phyloP scores from a whole-genome alignment of 2,888 invertebrate genomes.

The Netelia inedita region DNA sequence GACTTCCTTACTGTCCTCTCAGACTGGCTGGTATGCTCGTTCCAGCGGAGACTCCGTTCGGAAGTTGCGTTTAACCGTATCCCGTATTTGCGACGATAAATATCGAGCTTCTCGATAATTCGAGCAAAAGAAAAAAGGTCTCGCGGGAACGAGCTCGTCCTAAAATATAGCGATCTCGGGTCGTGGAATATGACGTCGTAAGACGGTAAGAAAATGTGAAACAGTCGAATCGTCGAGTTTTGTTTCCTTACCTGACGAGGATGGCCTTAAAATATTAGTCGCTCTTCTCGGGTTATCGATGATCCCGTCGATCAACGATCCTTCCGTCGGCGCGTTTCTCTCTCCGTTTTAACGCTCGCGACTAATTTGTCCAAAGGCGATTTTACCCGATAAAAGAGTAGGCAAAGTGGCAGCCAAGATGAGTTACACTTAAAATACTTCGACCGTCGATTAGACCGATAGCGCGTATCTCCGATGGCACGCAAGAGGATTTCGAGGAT shows the following conservation, averaged over 20 bases:
- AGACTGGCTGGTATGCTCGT: slow-evolving; percentile 19
- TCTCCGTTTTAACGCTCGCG: slow-evolving; percentile 46
- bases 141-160: not conserved
- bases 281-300: slow-evolving; percentile 20
- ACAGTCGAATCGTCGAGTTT: slow-evolving; percentile 55
- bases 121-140: not conserved
- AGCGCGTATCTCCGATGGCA: slow-evolving; percentile 49
- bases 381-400: slow-evolving; percentile 51
- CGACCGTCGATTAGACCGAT: slow-evolving; percentile 37
- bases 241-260: slow-evolving; percentile 60
- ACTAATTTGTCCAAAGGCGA: slow-evolving; percentile 66
- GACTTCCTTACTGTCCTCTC: slow-evolving; percentile 1
- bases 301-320: slow-evolving; percentile 20
- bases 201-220: slow-evolving; percentile 12
- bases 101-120: slow-evolving; percentile 72
- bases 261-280: slow-evolving; percentile 15
- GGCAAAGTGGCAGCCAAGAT: not conserved
- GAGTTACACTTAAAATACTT: slow-evolving; percentile 5
- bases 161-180: slow-evolving; percentile 9
- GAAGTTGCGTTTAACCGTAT: slow-evolving; percentile 83
- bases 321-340: slow-evolving; percentile 37
- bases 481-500: slow-evolving; percentile 37
- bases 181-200: not conserved
- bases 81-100: slow-evolving; percentile 80
- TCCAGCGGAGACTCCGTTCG: slow-evolving; percentile 78